Evolutionary conservation across 2,113 vertebrate species (phyloP), one percentile per base, ranked within the genome.

Genomic region (Malurus elegans): DNA sequence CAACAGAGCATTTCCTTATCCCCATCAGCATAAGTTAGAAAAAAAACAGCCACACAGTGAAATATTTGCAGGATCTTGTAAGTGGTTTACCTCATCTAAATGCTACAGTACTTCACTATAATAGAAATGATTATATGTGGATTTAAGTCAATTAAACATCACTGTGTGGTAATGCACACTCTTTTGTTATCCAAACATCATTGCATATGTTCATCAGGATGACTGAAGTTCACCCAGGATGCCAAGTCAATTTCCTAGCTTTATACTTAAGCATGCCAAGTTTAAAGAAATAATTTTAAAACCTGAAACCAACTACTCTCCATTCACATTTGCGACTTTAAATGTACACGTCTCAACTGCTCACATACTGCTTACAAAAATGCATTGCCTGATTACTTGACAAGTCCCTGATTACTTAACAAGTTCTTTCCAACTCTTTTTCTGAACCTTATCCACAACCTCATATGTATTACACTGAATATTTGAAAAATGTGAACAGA

Each of bases 101-200:
- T 72, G 75, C 87, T 90, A 45, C 58, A 78, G 42, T 45, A 79
- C 62, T 90, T 86, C 79, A 90, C 36, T 47, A 54, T 72, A 66
- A 95, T 93, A 80, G 45, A 47, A 94, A 95, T n/a, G 25, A 85
- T 89, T 88, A 56, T 47, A 75, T n/a, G 65, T 86, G 79, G 85
- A 93, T 90, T 93, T 89, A 61, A 73, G 48, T 90, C 95, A 95
- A 92, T 94, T 97, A 97, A 90, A 56, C 84, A 91, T 94, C 92
- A 78, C 96, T 72, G 81, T 72, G 81, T 78, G 36, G 75, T 88
- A 96, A 96, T 95, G 53, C 40, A 51, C 44, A 65, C 36, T 71
- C 72, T 90, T 97, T 97, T 96, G 72, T 97, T 91, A 93, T 80
- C 67, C 64, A 79, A 76, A 81, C 69, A 78, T 31, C 90, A 76